These are phyloP conservation scores for Esox lucius DNA, from an alignment of 2,797 vertebrate genomes.

Conservation along the genomic window DNA sequence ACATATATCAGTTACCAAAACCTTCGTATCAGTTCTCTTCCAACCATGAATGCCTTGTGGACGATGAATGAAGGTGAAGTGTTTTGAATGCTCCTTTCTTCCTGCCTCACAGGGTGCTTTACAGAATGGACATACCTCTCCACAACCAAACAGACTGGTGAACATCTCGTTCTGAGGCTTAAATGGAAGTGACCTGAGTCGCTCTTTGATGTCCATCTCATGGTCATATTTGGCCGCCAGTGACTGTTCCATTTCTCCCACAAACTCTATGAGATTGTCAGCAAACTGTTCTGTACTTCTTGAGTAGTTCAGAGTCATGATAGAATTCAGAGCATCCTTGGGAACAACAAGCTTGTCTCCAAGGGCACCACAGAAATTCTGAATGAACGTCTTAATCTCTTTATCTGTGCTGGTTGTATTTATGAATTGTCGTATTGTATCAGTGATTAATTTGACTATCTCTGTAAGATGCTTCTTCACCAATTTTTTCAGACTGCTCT, in stretches of 20 bases:
- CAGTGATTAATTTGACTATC: slow-evolving; percentile 2
- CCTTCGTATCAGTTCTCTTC: rapidly evolving
- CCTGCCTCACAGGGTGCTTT: too few relatives aligned
- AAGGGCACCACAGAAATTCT: slow-evolving; percentile 28
- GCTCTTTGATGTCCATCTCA: slow-evolving; percentile 9
- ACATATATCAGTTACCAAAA: not conserved
- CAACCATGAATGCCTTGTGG: not conserved
- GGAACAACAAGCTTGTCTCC: slow-evolving; percentile 20
- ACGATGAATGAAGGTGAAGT: slow-evolving; percentile 56
- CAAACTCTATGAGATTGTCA: too few relatives aligned
- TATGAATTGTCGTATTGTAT: not conserved
- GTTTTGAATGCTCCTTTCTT: slow-evolving; percentile 44
- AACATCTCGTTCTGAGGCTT: too few relatives aligned
- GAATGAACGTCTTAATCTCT: not conserved
- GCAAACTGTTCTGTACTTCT: slow-evolving; percentile 16
- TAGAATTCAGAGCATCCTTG: slow-evolving; percentile 8
- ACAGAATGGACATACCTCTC: too few relatives aligned
- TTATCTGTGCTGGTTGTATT: slow-evolving; percentile 9
- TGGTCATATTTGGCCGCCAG: not conserved
- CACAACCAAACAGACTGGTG: too few relatives aligned
- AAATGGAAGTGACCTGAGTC: slow-evolving; percentile 49
- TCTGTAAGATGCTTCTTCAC: not conserved
- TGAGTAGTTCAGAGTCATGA: slow-evolving; percentile 18
- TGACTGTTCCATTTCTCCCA: slow-evolving; percentile 7
- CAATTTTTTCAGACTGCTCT: not conserved